Evolutionary conservation across 1,140 invertebrate genomes (phyloP).

Genomic region (Drosophila parabipectinata): DNA sequence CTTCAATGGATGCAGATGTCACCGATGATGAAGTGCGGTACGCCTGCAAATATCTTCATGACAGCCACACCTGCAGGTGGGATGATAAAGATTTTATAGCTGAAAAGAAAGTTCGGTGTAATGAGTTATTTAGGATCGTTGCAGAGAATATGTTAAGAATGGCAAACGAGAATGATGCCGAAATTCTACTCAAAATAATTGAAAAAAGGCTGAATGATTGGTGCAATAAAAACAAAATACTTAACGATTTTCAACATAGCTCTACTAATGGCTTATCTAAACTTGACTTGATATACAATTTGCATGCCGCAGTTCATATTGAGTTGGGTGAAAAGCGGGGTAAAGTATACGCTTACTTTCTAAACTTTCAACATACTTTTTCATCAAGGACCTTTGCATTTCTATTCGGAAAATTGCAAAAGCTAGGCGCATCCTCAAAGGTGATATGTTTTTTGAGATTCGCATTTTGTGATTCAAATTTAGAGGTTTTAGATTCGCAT

Average conservation of each 20-base stretch:
- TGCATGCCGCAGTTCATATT: background rate
- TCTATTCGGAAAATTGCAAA: constrained; percentile 8
- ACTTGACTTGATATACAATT: constrained; percentile 5
- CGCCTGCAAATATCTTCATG: background rate
- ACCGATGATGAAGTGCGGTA: background rate
- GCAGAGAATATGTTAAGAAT: background rate
- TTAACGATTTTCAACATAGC: background rate
- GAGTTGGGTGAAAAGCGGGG: background rate
- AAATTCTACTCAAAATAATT: constrained; percentile 3
- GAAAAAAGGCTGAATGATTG: background rate
- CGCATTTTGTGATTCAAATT: too few relatives aligned
- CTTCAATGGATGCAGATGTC: background rate
- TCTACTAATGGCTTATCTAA: background rate
- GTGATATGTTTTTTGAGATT: background rate
- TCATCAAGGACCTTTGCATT: too few relatives aligned
- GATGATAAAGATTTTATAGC: background rate
- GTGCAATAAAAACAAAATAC: background rate
- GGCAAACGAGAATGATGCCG: too few relatives aligned
- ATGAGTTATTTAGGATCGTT: background rate
- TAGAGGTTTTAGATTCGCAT: too few relatives aligned
- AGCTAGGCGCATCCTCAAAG: constrained; percentile 11
- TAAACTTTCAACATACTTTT: background rate
- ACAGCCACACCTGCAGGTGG: too few relatives aligned
- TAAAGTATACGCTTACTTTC: constrained; percentile 16
- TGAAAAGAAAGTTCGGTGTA: constrained; percentile 3